These are phyloP conservation scores for Apostichopus californicus DNA, from an alignment of 35 echinoderm and acorn worm species.

Conservation along the genomic window DNA sequence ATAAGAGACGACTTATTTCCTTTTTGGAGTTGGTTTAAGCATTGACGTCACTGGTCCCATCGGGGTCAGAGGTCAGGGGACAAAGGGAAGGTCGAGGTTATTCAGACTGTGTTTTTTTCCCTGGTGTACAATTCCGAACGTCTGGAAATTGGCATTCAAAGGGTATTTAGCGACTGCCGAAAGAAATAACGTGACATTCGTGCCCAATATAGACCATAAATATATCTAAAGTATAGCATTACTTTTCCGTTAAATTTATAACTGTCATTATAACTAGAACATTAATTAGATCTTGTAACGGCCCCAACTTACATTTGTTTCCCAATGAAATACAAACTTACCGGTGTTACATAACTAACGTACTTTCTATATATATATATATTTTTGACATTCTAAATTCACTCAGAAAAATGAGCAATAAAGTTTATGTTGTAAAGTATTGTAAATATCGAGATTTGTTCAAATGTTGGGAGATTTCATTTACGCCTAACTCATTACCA, in stretches of 20 bases:
- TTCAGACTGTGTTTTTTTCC: constrained; percentile 8
- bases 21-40: neutral
- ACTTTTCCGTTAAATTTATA: neutral
- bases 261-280: no score
- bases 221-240: neutral
- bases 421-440: no score
- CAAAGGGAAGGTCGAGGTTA: constrained; percentile 12
- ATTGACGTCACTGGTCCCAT: constrained; percentile 29
- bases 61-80: constrained; percentile 38
- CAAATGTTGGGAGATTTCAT: no score
- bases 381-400: no score
- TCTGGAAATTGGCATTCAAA: neutral
- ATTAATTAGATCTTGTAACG: no score
- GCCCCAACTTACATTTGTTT: no score
- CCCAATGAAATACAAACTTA: no score
- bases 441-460: no score
- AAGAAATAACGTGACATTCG: neutral
- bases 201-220: neutral
- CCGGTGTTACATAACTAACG: no score
- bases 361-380: no score
- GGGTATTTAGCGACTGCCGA: neutral
- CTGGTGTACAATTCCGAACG: constrained; percentile 25
- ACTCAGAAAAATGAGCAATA: no score
- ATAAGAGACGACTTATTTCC: neutral
- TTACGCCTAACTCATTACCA: no score